A percentile compares a stretch with the other conserved stretches of the same genome.
phyloP scores from a whole-genome alignment of 2,113 vertebrate genomes.

The Aythya baeri region DNA sequence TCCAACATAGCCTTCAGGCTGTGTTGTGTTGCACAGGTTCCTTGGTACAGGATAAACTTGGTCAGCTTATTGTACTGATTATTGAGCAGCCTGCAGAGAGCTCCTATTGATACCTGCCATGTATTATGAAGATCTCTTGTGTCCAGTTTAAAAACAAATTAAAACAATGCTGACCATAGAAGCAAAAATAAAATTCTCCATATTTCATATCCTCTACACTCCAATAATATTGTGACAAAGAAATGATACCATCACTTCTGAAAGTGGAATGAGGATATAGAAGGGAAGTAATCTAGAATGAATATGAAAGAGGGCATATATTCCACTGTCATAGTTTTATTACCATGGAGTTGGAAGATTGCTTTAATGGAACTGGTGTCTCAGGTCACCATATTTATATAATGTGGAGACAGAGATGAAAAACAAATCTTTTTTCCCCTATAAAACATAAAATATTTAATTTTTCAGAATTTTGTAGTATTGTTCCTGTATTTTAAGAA shows the following conservation, averaged over 20 bases:
- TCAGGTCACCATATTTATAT: not conserved
- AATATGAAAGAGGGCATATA: slow-evolving; percentile 5
- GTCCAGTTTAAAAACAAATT: not conserved
- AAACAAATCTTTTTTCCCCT: not conserved
- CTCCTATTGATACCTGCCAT: not conserved
- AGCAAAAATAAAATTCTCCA: not conserved
- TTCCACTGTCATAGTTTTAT: slow-evolving; percentile 2
- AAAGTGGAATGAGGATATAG: not conserved
- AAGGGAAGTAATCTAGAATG: not conserved
- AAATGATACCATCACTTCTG: slow-evolving; percentile 14
- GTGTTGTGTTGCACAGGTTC: not conserved
- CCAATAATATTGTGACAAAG: not conserved
- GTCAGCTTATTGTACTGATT: not conserved
- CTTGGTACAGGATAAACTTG: not conserved
- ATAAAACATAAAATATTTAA: not conserved
- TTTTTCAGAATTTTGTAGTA: not conserved
- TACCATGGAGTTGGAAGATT: not conserved
- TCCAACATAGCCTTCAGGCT: not conserved
- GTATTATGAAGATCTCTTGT: not conserved
- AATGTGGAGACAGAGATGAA: not conserved
- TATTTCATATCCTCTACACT: not conserved
- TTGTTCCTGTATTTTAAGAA: not conserved
- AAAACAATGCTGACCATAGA: not conserved
- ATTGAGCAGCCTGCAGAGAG: not conserved
- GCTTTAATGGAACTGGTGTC: not conserved